Percentiles rank a stretch among this genome's conserved stretches.
phyloP scores from a whole-genome alignment of 37 sponge, comb jelly and placozoan genomes.

The Halichondria panicea region DNA sequence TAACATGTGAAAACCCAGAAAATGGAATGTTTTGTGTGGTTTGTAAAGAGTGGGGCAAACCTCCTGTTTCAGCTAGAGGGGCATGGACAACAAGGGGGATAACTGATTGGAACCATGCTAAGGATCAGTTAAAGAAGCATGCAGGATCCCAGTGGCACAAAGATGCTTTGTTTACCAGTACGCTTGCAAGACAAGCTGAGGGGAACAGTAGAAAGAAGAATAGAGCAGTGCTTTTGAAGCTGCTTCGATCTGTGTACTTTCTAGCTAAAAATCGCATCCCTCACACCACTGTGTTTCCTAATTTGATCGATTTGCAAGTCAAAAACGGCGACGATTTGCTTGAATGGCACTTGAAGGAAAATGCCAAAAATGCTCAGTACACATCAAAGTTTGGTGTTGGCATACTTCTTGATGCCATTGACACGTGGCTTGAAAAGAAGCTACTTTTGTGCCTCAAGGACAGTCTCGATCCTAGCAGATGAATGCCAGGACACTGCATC shows the following conservation, averaged over 20 bases:
- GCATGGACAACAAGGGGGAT: background rate
- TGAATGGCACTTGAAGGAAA: background rate
- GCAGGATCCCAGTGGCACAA: background rate
- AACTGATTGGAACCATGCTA: slow-evolving; percentile 9
- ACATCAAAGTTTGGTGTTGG: background rate
- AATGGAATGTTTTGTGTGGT: background rate
- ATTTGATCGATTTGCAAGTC: background rate
- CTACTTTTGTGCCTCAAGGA: background rate
- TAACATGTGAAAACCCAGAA: background rate
- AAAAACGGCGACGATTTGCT: background rate
- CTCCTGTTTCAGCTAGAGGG: background rate
- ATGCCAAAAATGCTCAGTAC: background rate
- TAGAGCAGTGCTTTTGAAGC: background rate
- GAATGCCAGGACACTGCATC: slow-evolving; percentile 33
- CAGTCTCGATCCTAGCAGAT: slow-evolving; percentile 28
- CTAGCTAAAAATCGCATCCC: slow-evolving; percentile 6
- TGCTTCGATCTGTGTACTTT: background rate
- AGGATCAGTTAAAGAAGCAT: background rate
- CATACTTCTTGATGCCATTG: background rate
- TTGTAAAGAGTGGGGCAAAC: background rate
- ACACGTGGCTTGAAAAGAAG: slow-evolving; percentile 21
- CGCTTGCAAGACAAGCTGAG: slow-evolving; percentile 3
- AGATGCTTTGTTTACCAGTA: background rate
- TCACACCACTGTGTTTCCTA: background rate
- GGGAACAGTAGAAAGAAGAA: background rate